A percentile compares a stretch with the other conserved stretches of the same genome.
Evolutionary conservation across 2,113 vertebrate species (phyloP).

Genomic region (Dromiciops gliroides): DNA sequence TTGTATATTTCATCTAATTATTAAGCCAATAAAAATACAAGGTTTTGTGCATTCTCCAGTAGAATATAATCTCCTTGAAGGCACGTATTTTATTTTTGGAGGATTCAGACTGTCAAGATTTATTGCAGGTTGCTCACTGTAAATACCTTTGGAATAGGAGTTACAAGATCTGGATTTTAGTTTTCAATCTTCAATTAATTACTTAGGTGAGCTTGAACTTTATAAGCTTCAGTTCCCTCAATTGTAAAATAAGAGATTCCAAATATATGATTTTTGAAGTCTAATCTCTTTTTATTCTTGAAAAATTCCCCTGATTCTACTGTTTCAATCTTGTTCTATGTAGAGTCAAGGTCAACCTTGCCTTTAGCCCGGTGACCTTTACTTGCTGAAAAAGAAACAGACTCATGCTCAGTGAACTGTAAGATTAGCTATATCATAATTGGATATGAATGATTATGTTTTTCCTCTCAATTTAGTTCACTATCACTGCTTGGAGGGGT

Average conservation of each 20-base stretch:
- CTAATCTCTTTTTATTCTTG: background rate
- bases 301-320: background rate
- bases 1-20: background rate
- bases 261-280: background rate
- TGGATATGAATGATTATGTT: too few relatives aligned
- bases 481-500: too few relatives aligned
- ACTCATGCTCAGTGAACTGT: too few relatives aligned
- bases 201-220: background rate
- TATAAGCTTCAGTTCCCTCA: background rate
- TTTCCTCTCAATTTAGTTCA: too few relatives aligned
- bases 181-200: background rate
- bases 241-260: background rate
- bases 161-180: background rate
- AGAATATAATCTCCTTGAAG: background rate
- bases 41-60: background rate
- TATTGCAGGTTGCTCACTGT: background rate
- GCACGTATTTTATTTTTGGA: background rate
- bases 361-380: too few relatives aligned
- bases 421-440: too few relatives aligned
- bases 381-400: too few relatives aligned
- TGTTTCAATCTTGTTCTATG: background rate
- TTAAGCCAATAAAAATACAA: background rate
- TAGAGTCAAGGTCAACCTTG: background rate
- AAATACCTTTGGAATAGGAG: background rate
- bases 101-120: background rate